Evolutionary conservation across 2,797 vertebrate genomes (phyloP).

Genomic region (Taenioides sp.): DNA sequence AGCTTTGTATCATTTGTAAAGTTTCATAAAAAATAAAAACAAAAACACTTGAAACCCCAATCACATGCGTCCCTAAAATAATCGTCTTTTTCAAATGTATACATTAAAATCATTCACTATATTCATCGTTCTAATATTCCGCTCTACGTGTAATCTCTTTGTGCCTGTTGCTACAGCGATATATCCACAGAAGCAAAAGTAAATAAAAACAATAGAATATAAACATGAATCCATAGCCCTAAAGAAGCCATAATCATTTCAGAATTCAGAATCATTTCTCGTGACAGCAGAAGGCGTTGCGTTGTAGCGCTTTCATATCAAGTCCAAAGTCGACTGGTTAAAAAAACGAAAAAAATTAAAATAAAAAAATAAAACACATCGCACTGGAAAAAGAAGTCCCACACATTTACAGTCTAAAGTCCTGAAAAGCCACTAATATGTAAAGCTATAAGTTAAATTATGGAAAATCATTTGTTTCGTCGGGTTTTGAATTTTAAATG

Average conservation of each 20-base stretch:
- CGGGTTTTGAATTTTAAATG: no score
- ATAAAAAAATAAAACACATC: constrained; percentile 12
- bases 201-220: constrained; percentile 44
- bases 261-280: constrained; percentile 58
- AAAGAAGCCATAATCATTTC: constrained; percentile 60
- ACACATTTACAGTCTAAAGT: constrained; percentile 35
- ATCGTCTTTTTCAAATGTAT: constrained; percentile 20
- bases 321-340: constrained; percentile 47
- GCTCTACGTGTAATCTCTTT: constrained; percentile 65
- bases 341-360: constrained; percentile 3
- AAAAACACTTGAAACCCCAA: constrained; percentile 48
- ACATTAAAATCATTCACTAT: constrained; percentile 20
- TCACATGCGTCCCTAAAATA: constrained; percentile 55
- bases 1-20: constrained; percentile 66
- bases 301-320: constrained; percentile 47
- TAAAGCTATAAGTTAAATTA: constrained; percentile 22
- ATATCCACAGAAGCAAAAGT: constrained; percentile 45
- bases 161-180: constrained; percentile 58
- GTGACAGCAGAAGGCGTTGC: constrained; percentile 82
- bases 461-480: no score
- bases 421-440: constrained; percentile 23
- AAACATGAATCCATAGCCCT: constrained; percentile 64
- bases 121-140: constrained; percentile 49
- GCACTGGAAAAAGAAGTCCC: constrained; percentile 45
- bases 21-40: constrained; percentile 33